Percentiles rank a stretch among this genome's conserved stretches.
Conservation (phyloP, 2,797 vertebrate species). For the Tympanoctomys barrerae region DNA sequence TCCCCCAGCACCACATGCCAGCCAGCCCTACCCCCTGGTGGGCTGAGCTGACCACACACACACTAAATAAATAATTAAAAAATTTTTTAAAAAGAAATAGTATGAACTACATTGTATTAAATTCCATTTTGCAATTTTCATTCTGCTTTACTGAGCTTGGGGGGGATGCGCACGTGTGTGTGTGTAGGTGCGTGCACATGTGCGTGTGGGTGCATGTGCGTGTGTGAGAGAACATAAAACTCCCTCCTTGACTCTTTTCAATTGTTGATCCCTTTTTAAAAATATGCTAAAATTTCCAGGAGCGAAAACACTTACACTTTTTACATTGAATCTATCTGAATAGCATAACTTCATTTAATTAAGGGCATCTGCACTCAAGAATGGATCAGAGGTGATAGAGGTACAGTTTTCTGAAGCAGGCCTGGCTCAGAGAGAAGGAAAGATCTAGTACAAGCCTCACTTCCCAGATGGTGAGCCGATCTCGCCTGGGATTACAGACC, state of each 20-base stretch:
- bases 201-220: no score
- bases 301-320: neutral
- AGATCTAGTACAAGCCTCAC: neutral
- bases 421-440: neutral
- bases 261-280: constrained; percentile 11
- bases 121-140: constrained; percentile 56
- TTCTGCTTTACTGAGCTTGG: constrained; percentile 47
- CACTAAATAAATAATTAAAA: no score
- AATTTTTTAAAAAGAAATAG: neutral
- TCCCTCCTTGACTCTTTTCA: neutral
- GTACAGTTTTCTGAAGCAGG: constrained; percentile 21
- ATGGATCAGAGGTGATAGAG: neutral
- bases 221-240: no score
- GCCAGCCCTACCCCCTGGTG: no score
- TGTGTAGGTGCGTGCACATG: neutral
- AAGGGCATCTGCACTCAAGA: neutral
- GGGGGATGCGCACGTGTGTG: neutral
- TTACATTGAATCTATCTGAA: neutral
- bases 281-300: neutral
- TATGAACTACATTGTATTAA: neutral
- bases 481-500: neutral
- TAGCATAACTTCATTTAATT: neutral
- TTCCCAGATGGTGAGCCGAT: neutral
- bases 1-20: no score
- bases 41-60: no score